These are phyloP conservation scores for Teleopsis dalmanni DNA, from an alignment of 1,140 invertebrate genomes.

Conservation along the genomic window DNA sequence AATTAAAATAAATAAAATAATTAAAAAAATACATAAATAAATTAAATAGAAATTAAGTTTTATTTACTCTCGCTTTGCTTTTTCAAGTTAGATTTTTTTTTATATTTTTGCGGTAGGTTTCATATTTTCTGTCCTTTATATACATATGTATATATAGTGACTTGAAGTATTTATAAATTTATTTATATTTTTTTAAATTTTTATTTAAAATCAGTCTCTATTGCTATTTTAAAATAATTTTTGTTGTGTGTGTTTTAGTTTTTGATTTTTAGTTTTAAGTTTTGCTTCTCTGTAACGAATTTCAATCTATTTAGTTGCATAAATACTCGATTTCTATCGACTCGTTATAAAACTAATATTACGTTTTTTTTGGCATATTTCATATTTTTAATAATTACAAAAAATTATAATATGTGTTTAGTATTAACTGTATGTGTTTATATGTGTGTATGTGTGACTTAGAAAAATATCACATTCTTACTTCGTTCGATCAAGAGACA, in stretches of 20 bases:
- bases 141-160: no score
- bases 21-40: no score
- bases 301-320: background rate
- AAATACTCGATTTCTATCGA: background rate
- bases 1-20: no score
- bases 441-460: slow-evolving; percentile 39
- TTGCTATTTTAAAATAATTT: slow-evolving; percentile 26
- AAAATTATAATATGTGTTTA: background rate
- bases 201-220: slow-evolving; percentile 44
- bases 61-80: no score
- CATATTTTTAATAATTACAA: background rate
- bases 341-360: background rate
- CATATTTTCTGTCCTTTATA: no score
- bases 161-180: slow-evolving; percentile 5
- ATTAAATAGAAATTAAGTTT: no score
- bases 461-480: slow-evolving; percentile 46
- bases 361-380: background rate
- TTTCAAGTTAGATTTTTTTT: no score
- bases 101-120: no score
- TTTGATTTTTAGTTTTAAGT: slow-evolving; percentile 17
- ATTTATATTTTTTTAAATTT: slow-evolving; percentile 17
- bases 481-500: slow-evolving; percentile 46
- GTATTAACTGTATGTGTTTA: no score
- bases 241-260: slow-evolving; percentile 18
- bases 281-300: slow-evolving; percentile 7